Conservation (phyloP, 2,113 vertebrate species). For the Lophius piscatorius region DNA sequence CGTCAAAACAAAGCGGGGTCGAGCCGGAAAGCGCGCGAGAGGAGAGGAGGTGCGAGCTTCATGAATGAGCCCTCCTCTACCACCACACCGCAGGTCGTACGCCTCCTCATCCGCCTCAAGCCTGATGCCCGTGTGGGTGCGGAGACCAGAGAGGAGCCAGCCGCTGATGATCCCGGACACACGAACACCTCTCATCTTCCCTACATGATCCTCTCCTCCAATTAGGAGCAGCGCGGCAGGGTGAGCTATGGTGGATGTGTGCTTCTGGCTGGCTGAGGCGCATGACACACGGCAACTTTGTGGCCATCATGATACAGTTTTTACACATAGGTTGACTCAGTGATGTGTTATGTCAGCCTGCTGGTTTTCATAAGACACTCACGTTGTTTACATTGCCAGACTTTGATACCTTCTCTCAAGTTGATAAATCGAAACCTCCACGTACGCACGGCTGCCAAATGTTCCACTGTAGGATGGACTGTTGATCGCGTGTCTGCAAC, state of each 20-base stretch:
- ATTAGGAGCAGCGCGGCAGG: slow-evolving; percentile 46
- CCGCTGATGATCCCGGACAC: slow-evolving; percentile 45
- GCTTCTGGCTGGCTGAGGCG: slow-evolving; percentile 52
- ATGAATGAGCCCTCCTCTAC: slow-evolving; percentile 63
- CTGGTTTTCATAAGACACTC: background rate
- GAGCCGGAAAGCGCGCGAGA: slow-evolving; percentile 40
- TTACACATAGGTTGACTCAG: slow-evolving; percentile 9
- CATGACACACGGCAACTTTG: slow-evolving; percentile 67
- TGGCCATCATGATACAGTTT: slow-evolving; percentile 37
- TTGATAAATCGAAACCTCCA: slow-evolving; percentile 53
- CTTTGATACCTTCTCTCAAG: slow-evolving; percentile 12
- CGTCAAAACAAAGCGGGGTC: slow-evolving; percentile 79
- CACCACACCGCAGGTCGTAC: slow-evolving; percentile 43
- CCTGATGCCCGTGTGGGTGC: slow-evolving; percentile 42
- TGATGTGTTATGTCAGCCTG: background rate
- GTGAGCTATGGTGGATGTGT: slow-evolving; percentile 55
- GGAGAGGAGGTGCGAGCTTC: slow-evolving; percentile 43
- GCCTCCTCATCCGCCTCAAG: slow-evolving; percentile 29
- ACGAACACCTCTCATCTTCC: background rate
- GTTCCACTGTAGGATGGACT: slow-evolving; percentile 52
- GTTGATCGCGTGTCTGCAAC: slow-evolving; percentile 30
- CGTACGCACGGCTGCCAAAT: slow-evolving; percentile 54
- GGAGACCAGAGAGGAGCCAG: slow-evolving; percentile 23
- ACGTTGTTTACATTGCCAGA: slow-evolving; percentile 20
- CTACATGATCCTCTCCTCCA: slow-evolving; percentile 52